Conservation (phyloP, 2,888 invertebrate species). For the Acleris laterana region DNA sequence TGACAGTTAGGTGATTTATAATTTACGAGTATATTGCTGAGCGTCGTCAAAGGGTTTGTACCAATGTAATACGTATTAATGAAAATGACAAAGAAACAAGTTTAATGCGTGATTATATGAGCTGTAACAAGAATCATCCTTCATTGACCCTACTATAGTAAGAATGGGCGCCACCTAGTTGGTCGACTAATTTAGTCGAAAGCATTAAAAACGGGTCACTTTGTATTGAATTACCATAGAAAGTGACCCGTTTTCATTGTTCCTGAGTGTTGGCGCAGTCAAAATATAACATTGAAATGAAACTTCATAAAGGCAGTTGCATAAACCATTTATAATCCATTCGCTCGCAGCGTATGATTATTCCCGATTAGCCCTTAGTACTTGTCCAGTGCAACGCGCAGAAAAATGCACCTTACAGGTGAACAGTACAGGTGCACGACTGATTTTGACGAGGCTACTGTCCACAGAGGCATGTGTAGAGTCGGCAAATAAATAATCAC, state of each 20-base stretch:
- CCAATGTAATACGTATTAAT: too few relatives aligned
- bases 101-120: too few relatives aligned
- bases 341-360: conserved; percentile 40
- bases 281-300: neutral
- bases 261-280: too few relatives aligned
- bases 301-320: conserved; percentile 16
- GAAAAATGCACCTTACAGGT: conserved; percentile 55
- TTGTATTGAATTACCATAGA: too few relatives aligned
- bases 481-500: conserved; percentile 9
- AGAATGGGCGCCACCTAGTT: neutral
- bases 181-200: too few relatives aligned
- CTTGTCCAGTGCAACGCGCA: conserved; percentile 17
- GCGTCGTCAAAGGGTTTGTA: too few relatives aligned
- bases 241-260: too few relatives aligned
- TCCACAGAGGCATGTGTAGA: conserved; percentile 19
- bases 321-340: conserved; percentile 16
- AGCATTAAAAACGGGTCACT: too few relatives aligned
- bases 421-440: conserved; percentile 50
- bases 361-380: conserved; percentile 41
- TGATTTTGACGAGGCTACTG: conserved; percentile 64
- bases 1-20: too few relatives aligned
- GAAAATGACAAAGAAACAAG: too few relatives aligned
- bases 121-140: too few relatives aligned
- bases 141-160: neutral
- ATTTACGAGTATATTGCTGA: too few relatives aligned